phyloP scores from a whole-genome alignment of 2,113 vertebrate species.

The Bungarus multicinctus region DNA sequence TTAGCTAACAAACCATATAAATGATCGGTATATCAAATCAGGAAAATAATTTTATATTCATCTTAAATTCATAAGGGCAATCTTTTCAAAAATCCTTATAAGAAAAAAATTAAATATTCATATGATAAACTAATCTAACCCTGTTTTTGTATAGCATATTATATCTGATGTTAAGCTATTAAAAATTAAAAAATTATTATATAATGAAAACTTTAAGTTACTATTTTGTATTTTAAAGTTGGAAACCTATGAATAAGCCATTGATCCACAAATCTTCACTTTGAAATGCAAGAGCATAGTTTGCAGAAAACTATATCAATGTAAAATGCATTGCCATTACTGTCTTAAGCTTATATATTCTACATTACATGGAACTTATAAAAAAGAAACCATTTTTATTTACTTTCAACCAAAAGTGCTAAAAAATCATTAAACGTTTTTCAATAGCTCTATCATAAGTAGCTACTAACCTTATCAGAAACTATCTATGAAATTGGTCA shows the following conservation, averaged over 20 bases:
- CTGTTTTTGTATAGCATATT: neutral
- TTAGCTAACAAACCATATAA: neutral
- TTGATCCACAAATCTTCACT: neutral
- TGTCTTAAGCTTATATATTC: neutral
- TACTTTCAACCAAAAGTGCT: neutral
- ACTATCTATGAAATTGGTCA: neutral
- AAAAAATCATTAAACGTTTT: neutral
- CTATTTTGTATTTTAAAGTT: neutral
- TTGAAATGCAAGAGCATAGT: neutral
- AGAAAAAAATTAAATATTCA: neutral
- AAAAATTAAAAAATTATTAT: neutral
- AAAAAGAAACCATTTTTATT: neutral
- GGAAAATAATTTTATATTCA: neutral
- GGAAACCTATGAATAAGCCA: neutral
- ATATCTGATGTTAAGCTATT: neutral
- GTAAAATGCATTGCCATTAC: neutral
- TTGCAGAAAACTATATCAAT: neutral
- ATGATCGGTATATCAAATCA: neutral
- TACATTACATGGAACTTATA: neutral
- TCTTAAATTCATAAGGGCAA: neutral
- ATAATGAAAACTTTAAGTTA: neutral
- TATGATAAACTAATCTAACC: neutral
- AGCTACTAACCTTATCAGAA: neutral
- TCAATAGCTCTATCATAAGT: neutral
- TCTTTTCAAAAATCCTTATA: neutral